Percentiles rank a stretch among this genome's conserved stretches.
phyloP scores from a whole-genome alignment of 2,888 invertebrate species.

The Andrena flavipes region DNA sequence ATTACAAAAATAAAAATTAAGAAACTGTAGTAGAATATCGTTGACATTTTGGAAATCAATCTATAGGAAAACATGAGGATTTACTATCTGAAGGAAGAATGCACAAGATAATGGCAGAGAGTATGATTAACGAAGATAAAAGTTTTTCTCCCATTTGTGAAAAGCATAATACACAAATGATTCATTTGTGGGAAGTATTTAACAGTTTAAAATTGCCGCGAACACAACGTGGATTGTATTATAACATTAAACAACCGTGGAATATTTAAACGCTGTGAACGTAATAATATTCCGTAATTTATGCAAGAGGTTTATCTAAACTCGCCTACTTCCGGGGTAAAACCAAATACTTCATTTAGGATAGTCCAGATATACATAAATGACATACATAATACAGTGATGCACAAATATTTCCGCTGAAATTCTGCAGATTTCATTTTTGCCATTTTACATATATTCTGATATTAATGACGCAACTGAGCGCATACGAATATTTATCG shows the following conservation, averaged over 20 bases:
- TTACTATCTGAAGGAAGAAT: not conserved
- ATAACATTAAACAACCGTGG: conserved; percentile 16
- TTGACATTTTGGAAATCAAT: not conserved
- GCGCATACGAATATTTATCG: conserved; percentile 1
- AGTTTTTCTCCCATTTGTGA: not conserved
- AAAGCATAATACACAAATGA: not conserved
- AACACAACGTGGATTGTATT: conserved; percentile 6
- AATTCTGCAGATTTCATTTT: conserved; percentile 21
- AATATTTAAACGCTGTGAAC: conserved; percentile 20
- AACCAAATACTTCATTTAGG: conserved; percentile 30
- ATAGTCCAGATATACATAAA: conserved; percentile 32
- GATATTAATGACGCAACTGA: not conserved
- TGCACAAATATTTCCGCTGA: conserved; percentile 32
- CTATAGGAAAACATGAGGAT: not conserved
- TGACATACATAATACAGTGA: conserved; percentile 27
- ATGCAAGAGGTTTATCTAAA: conserved; percentile 33
- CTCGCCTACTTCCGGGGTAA: conserved; percentile 54
- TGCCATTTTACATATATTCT: not conserved
- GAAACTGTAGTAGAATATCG: not conserved
- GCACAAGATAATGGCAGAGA: not conserved
- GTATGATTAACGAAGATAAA: not conserved
- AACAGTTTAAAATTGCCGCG: not conserved
- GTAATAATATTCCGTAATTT: not conserved
- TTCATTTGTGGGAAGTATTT: not conserved
- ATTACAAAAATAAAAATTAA: not conserved